These are phyloP conservation scores for Hyles euphorbiae DNA, from an alignment of 1,140 invertebrate species.

Conservation along the genomic window DNA sequence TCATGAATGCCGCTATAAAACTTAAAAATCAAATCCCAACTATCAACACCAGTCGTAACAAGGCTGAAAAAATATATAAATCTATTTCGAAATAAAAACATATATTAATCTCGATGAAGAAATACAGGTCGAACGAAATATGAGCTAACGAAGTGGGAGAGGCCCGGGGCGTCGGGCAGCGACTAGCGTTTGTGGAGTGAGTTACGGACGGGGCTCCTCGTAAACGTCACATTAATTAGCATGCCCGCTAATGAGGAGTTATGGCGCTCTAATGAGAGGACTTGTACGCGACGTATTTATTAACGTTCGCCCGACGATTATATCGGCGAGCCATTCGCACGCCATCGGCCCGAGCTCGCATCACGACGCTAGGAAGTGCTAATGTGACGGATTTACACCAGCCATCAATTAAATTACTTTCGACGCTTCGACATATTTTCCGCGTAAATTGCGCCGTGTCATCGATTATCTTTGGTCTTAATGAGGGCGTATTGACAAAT, in stretches of 20 bases:
- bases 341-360: conserved; percentile 1
- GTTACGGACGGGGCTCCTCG: conserved; percentile 47
- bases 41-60: no score
- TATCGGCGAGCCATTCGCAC: conserved; percentile 16
- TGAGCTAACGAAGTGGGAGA: conserved; percentile 17
- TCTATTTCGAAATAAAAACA: no score
- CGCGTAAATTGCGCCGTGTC: no score
- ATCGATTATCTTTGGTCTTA: no score
- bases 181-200: conserved; percentile 30
- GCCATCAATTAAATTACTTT: no score
- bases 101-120: no score
- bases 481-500: no score
- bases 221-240: conserved; percentile 70
- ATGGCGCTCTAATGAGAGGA: conserved; percentile 69
- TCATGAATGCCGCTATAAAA: no score
- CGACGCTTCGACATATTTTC: no score
- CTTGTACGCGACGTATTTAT: conserved; percentile 63
- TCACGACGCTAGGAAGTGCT: conserved; percentile 5
- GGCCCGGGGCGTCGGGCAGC: conserved; percentile 7
- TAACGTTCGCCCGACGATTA: conserved; percentile 29
- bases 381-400: conserved; percentile 11
- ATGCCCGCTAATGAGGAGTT: conserved; percentile 71
- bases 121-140: conserved; percentile 4
- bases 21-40: no score
- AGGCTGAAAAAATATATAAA: no score